Conservation (phyloP, 2,113 vertebrate genomes). For the Eudyptes chrysolophus region DNA sequence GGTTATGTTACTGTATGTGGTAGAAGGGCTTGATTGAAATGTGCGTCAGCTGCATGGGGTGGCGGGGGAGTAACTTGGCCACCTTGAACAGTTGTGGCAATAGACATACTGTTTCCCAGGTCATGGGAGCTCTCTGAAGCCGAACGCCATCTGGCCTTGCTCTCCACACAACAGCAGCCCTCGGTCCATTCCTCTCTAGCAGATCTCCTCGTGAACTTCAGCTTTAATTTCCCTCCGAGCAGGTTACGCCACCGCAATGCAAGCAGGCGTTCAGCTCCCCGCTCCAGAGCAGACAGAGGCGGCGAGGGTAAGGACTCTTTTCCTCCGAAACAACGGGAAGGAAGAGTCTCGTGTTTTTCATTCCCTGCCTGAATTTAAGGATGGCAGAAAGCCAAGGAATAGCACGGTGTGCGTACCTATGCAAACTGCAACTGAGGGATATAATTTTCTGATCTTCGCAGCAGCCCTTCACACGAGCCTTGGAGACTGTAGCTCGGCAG, state of each 20-base stretch:
- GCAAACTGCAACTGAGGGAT: background rate
- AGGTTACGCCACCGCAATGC: rapidly evolving
- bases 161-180: background rate
- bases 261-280: background rate
- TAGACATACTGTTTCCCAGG: background rate
- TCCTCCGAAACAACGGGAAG: background rate
- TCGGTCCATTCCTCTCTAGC: background rate
- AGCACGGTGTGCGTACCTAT: background rate
- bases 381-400: background rate
- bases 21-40: background rate
- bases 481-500: background rate
- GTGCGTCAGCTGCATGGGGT: background rate
- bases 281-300: background rate
- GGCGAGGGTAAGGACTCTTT: background rate
- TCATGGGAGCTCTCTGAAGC: background rate
- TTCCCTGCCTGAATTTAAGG: background rate
- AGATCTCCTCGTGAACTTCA: background rate
- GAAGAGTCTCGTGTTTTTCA: background rate
- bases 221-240: background rate
- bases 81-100: background rate
- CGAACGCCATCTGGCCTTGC: background rate
- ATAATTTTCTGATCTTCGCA: background rate
- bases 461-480: background rate
- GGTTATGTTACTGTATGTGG: background rate
- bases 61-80: background rate